Percentiles rank a stretch among this genome's conserved stretches.
phyloP scores from a whole-genome alignment of 2,888 invertebrate genomes.

The Gisinianus flammeolus region DNA sequence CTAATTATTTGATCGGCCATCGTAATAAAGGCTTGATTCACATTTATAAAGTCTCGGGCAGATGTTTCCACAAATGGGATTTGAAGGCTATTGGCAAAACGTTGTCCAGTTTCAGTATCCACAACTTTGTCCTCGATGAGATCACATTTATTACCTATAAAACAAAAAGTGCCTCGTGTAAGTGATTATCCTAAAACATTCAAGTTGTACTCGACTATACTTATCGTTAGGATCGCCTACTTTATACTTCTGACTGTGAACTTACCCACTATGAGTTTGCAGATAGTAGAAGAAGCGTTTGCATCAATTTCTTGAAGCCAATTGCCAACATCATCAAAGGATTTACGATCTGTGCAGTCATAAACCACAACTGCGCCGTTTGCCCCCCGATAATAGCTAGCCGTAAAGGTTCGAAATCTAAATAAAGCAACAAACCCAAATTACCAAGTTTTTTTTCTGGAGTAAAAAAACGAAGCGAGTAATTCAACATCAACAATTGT shows the following conservation, averaged over 20 bases:
- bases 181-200: too few species aligned
- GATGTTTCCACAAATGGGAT: conserved; percentile 15
- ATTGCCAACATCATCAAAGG: background rate
- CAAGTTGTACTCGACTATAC: too few species aligned
- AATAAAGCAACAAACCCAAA: too few species aligned
- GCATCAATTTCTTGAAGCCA: conserved; percentile 13
- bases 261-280: conserved; percentile 1
- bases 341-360: background rate
- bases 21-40: conserved; percentile 14
- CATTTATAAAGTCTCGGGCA: conserved; percentile 11
- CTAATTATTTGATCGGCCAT: background rate
- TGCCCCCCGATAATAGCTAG: conserved; percentile 20
- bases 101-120: background rate
- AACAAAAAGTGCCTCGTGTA: too few species aligned
- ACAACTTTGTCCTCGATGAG: conserved; percentile 4
- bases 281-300: background rate
- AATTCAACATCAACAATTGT: too few species aligned
- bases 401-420: background rate
- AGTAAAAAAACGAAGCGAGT: too few species aligned
- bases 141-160: conserved; percentile 19
- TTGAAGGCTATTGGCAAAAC: background rate
- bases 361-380: conserved; percentile 1
- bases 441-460: too few species aligned
- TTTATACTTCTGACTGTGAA: too few species aligned
- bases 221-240: too few species aligned